phyloP scores from a whole-genome alignment of 2,888 invertebrate species.

The Chymomyza amoena region DNA sequence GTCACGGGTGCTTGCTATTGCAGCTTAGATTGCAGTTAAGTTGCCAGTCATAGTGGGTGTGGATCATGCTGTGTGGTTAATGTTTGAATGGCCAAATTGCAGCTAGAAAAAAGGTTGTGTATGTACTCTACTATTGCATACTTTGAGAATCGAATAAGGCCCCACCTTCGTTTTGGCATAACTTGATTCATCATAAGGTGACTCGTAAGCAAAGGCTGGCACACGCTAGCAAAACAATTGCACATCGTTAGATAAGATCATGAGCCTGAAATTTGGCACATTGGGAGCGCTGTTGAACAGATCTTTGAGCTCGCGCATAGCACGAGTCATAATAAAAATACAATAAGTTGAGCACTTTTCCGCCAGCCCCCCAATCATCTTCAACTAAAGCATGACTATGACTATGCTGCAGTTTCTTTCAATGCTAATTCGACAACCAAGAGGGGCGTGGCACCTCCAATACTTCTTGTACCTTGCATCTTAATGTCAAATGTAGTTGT shows the following conservation, averaged over 20 bases:
- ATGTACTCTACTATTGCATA: not conserved
- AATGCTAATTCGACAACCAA: constrained; percentile 2
- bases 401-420: not conserved
- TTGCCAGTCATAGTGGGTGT: not conserved
- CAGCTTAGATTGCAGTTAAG: not conserved
- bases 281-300: not conserved
- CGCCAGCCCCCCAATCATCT: not conserved
- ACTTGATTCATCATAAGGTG: constrained; percentile 1
- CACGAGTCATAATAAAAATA: not conserved
- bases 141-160: constrained; percentile 4
- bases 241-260: constrained; percentile 27
- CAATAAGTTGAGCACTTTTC: not conserved
- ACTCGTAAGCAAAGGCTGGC: not conserved
- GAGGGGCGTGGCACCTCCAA: not conserved
- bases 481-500: not conserved
- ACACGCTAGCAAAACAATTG: constrained; percentile 18
- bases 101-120: not conserved
- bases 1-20: not conserved
- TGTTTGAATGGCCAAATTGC: not conserved
- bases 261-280: constrained; percentile 20
- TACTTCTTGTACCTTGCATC: not conserved
- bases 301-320: not conserved
- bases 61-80: not conserved
- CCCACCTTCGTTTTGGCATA: not conserved
- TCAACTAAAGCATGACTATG: not conserved